A percentile compares a stretch with the other conserved stretches of the same genome.
These are phyloP conservation scores for Diabrotica undecimpunctata DNA, from an alignment of 1,140 invertebrate species.

Conservation along the genomic window DNA sequence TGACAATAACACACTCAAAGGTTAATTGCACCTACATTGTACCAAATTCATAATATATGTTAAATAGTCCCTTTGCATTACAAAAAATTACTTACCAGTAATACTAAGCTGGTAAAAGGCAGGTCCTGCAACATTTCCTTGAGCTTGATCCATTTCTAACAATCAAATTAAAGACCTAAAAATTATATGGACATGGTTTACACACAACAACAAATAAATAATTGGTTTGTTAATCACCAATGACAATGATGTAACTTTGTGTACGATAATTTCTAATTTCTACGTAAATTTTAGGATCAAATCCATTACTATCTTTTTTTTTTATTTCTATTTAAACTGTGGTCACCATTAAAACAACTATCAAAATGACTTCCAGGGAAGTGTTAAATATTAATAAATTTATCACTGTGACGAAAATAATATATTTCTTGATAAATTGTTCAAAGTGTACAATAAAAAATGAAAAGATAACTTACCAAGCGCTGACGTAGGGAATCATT, in stretches of 20 bases:
- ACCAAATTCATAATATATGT: too few species aligned
- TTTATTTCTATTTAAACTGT: not conserved
- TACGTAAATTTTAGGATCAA: not conserved
- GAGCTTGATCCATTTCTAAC: constrained; percentile 32
- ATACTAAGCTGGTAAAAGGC: constrained; percentile 64
- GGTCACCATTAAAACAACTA: not conserved
- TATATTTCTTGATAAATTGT: not conserved
- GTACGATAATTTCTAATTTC: not conserved
- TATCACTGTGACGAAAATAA: not conserved
- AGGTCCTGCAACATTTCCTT: constrained; percentile 49
- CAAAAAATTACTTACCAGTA: constrained; percentile 55
- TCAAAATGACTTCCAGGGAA: too few species aligned
- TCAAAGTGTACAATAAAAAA: constrained; percentile 10
- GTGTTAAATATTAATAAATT: too few species aligned
- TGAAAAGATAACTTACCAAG: constrained; percentile 15
- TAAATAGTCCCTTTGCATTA: constrained; percentile 51
- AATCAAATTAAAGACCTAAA: constrained; percentile 11
- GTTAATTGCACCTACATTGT: too few species aligned
- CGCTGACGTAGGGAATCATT: constrained; percentile 22
- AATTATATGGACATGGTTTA: not conserved
- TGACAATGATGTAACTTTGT: not conserved
- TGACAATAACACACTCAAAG: too few species aligned
- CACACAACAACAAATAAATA: not conserved
- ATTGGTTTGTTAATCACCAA: not conserved
- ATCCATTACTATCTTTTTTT: not conserved